Base-by-base conservation (phyloP, 2,113 vertebrate species). In the Aepyceros melampus region DNA sequence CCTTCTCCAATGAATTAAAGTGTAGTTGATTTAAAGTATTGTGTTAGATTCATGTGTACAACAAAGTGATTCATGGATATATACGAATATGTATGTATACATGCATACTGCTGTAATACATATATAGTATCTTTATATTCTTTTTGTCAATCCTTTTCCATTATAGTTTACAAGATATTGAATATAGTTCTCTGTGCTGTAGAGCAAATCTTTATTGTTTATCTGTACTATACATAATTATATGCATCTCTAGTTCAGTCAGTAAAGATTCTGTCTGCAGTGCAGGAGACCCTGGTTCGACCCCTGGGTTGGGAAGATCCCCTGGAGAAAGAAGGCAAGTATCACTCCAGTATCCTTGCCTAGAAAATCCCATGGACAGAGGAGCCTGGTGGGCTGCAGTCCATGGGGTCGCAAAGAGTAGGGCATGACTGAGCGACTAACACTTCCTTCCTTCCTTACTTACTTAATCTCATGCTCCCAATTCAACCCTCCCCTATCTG, bases 261-360 rank as follows among this genome's bases (percentile, higher is more conserved):
- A 2, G 58, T 60, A 60, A 60, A 60, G 58, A 60, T 31, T 60
- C 27, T 60, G 58, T 60, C 27, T 60, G 58, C 58, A 31, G 29
- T 60, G 12, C 27, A 60, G 58, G 29, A 31, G 58, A 60, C 58
- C 27, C 2, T 0, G 1, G 58, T 60, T 60, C 2, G 1, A 31
- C 58, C 58, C 27, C 58, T 60, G 58, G 58, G 2, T 60, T 60
- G 58, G 58, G 13, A 31, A 60, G 27, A 31, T 60, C 58, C 12
- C 58, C 58, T 60, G 27, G 27, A 60, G 58, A 60, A 60, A 60
- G 58, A 60, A 60, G n/a, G n/a, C n/a, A n/a, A n/a, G n/a, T n/a
- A n/a, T 12, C 27, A 60, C 29, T 60, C 58, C 27, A 14, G 29
- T 60, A 31, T 60, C 58, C 58, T 60, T 58, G 25, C 56, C 27